Base-by-base conservation (phyloP, 2,888 invertebrate genomes). In the Amaurobius ferox region DNA sequence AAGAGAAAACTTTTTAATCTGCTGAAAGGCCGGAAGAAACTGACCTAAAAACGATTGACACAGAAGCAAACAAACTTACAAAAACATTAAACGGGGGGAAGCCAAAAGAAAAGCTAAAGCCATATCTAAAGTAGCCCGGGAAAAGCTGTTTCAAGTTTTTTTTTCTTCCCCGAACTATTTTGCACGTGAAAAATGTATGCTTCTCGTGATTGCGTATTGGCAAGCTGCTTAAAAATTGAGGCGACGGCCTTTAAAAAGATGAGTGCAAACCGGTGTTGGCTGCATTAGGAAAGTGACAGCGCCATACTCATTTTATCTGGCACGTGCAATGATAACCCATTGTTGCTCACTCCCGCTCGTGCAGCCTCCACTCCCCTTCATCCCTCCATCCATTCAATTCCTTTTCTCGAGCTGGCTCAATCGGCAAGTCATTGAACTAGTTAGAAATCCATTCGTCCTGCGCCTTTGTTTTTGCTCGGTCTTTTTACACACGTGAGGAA, bases 1-100 rank as follows among this genome's bases (percentile, higher is more conserved):
- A 86, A 79, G 86, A 79, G 79, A 86, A 79, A 86, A 86, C 86
- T 86, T 86, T 86, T 86, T 86, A 86, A 86, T 86, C 86, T 86
- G 86, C 86, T 86, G 86, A 86, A 86, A 86, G 85, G 74, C 61
- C 35, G 66, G 44, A 61, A 79, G 74, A 86, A 86, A 79, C 76
- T 74, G 77, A 86, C 79, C 79, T 72, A 86, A 86, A 79, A 77
- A 67, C 79, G 74, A 77, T 72, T 74, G 77, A 86, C 79, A 79
- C 79, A 74, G 74, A 79, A 78, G 74, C 68, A 85, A 85, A 85
- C 78, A 78, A 77, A 83, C 83, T 76, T 83, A 77, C 83, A 83
- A 83, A 81, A 83, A 71, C 83, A 76, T 83, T 83, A 83, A 83
- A 83, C 76, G 74, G 83, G 40, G 32, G n/a, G n/a, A n/a, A n/a